These are phyloP conservation scores for Galemys pyrenaicus DNA, from an alignment of 2,113 vertebrate species.

Conservation along the genomic window DNA sequence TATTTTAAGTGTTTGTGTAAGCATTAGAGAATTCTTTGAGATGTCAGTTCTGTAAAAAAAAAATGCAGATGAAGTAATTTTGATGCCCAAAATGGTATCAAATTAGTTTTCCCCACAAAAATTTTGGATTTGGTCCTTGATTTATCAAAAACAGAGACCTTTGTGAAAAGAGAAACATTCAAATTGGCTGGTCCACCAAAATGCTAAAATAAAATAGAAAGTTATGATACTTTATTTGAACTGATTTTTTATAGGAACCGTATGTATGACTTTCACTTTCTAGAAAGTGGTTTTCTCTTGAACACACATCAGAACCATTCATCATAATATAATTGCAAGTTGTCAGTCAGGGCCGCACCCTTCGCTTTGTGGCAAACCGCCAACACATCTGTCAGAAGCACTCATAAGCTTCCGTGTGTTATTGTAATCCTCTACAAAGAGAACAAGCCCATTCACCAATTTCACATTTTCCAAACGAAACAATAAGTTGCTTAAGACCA, in stretches of 20 bases:
- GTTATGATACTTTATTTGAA: constrained; percentile 82
- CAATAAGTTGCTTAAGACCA: constrained; percentile 83
- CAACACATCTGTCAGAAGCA: constrained; percentile 92
- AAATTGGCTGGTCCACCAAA: constrained; percentile 82
- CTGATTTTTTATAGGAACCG: constrained; percentile 86
- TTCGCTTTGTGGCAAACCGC: constrained; percentile 87
- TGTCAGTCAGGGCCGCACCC: constrained; percentile 90
- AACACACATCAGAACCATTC: constrained; percentile 90
- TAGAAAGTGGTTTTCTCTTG: constrained; percentile 90
- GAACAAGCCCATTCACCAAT: constrained; percentile 86
- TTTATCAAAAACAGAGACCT: constrained; percentile 86
- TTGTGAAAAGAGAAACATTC: constrained; percentile 76
- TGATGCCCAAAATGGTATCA: constrained; percentile 82
- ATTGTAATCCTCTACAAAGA: constrained; percentile 91
- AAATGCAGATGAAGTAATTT: constrained; percentile 85
- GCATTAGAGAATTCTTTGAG: constrained; percentile 76
- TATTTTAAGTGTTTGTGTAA: constrained; percentile 78
- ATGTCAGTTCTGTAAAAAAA: constrained; percentile 81
- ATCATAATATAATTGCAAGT: constrained; percentile 88
- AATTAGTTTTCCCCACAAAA: constrained; percentile 83
- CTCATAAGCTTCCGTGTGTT: constrained; percentile 90
- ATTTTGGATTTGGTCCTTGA: constrained; percentile 81
- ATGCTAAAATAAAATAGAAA: constrained; percentile 80
- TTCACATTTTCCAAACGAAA: constrained; percentile 87
- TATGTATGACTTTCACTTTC: constrained; percentile 89